Base-by-base conservation (phyloP, 1,140 invertebrate species). In the Dolichoris vasculosae region DNA sequence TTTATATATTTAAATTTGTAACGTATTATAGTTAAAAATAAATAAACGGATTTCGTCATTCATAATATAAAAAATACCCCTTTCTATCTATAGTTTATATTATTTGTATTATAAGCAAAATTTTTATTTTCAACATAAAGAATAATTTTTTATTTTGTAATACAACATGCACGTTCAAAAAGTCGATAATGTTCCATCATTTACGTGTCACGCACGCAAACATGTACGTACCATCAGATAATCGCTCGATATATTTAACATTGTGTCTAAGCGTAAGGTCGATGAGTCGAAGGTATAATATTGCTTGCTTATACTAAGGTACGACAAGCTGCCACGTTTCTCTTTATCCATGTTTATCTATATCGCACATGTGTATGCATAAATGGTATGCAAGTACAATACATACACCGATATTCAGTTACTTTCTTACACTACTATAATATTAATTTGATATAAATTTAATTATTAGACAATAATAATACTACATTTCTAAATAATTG, bases 221-320 rank as follows among this genome's bases (percentile, higher is more conserved):
- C 35, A 40, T 20, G 20, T 51, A 43, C 73, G 51, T 30, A 78
- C 26, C 43, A 23, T 77, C 35, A n/a, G 64, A 84, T 84, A 84
- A 79, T 84, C 83, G 59, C 79, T 84, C 83, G 64, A 84, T 84
- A 84, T 79, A 76, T 84, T 84, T 69, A 79, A 79, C 83, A 84
- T 84, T 79, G 76, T 84, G 64, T 84, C 63, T 59, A 32, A 51
- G 46, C 63, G 48, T 40, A 59, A 40, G 63, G 63, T 43, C 76
- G 83, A 84, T 38, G n/a, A 40, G 63, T 51, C n/a, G 63, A 84
- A 84, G 51, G 64, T 48, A 84, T n/a, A n/a, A n/a, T 59, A 84
- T 79, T 32, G 83, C 59, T 79, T 84, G 83, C 76, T 84, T 79
- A 84, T 84, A 26, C 48, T 32, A 67, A 51, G n/a, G 55, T 55